These are phyloP conservation scores for Dromas ardeola DNA, from an alignment of 2,113 vertebrate genomes.

Conservation along the genomic window DNA sequence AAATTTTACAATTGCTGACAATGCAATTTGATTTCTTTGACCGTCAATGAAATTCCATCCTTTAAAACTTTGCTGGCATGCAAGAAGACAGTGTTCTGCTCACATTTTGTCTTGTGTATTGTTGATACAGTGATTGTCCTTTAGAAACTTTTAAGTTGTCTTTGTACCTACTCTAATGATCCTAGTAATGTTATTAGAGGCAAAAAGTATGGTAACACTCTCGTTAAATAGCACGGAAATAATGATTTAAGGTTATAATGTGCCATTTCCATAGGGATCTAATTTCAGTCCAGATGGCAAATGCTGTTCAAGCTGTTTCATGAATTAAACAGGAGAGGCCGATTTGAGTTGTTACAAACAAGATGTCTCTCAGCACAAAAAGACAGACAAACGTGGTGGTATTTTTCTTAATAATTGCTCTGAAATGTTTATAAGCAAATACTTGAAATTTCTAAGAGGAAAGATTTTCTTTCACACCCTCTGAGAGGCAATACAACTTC, in stretches of 20 bases:
- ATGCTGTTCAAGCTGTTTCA: slow-evolving; percentile 17
- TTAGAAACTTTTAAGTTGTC: background rate
- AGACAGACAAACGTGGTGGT: background rate
- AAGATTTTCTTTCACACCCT: background rate
- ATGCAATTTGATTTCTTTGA: background rate
- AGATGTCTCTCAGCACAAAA: background rate
- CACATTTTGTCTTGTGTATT: background rate
- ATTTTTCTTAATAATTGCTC: background rate
- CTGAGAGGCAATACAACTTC: background rate
- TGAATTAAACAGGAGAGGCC: slow-evolving; percentile 8
- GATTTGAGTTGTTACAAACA: background rate
- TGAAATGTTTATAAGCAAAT: background rate
- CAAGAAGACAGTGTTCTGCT: background rate
- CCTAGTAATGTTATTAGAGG: background rate
- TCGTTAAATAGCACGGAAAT: slow-evolving; percentile 6
- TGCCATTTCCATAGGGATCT: slow-evolving; percentile 8
- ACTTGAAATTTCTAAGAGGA: background rate
- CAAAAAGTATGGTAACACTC: background rate
- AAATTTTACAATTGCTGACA: background rate
- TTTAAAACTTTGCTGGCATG: background rate
- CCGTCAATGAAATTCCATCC: background rate
- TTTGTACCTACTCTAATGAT: background rate
- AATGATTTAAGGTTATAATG: slow-evolving; percentile 21
- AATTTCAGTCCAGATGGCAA: slow-evolving; percentile 43
- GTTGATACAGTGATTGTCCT: background rate